Evolutionary conservation across 2,888 invertebrate species (phyloP).

Genomic region (Caenorhabditis uteleia): DNA sequence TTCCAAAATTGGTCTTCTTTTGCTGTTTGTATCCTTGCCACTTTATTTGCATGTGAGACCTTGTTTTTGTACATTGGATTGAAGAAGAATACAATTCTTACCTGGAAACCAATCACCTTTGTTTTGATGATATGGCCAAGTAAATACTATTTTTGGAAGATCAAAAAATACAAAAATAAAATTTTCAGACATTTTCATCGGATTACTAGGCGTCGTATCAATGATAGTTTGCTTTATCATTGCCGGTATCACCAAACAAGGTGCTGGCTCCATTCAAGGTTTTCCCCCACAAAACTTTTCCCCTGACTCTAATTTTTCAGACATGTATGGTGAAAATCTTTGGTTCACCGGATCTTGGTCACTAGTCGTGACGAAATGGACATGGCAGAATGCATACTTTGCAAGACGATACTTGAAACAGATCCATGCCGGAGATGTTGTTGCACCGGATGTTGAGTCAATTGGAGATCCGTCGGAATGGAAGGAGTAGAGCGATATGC

Average conservation of each 20-base stretch:
- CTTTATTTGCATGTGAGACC: conserved; percentile 22
- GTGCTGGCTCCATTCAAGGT: conserved; percentile 28
- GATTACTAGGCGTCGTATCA: conserved; percentile 13
- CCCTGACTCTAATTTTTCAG: conserved; percentile 13
- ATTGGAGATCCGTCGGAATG: no score
- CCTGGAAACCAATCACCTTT: conserved; percentile 13
- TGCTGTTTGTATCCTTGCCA: conserved; percentile 13
- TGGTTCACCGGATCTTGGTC: conserved; percentile 32
- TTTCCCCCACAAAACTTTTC: no score
- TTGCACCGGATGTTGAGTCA: no score
- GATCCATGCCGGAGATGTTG: no score
- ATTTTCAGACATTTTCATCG: conserved; percentile 24
- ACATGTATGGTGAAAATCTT: conserved; percentile 22
- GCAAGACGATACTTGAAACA: conserved; percentile 9
- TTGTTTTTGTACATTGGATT: conserved; percentile 20
- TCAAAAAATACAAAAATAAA: background rate
- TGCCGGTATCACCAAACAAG: conserved; percentile 26
- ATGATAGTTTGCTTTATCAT: conserved; percentile 23
- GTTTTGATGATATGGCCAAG: conserved; percentile 24
- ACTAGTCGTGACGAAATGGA: conserved; percentile 30
- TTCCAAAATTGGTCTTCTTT: conserved; percentile 31
- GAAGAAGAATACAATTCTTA: conserved; percentile 27
- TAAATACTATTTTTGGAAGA: conserved; percentile 1
- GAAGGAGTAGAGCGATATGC: no score
- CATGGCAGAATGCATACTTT: conserved; percentile 34